These are phyloP conservation scores for Drosophila yakuba DNA, from an alignment of 1,140 invertebrate species.

Conservation along the genomic window DNA sequence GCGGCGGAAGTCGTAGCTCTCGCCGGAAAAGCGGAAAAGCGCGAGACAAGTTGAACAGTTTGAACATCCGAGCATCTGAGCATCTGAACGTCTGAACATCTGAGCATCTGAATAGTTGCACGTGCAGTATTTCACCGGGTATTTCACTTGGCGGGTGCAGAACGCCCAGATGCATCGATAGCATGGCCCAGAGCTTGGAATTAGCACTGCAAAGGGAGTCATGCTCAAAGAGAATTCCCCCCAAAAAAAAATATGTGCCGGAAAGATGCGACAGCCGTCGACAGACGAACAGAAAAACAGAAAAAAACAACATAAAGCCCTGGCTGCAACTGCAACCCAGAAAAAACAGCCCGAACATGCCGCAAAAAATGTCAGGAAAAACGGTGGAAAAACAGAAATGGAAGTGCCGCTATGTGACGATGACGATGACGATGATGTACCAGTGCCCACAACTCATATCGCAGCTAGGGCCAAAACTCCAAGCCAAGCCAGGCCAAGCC, in stretches of 20 bases:
- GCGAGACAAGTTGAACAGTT: slow-evolving; percentile 62
- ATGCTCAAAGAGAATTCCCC: slow-evolving; percentile 25
- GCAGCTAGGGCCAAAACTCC: slow-evolving; percentile 33
- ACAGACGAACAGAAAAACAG: slow-evolving; percentile 33
- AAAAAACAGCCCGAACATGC: slow-evolving; percentile 51
- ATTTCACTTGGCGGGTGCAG: not conserved
- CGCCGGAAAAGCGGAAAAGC: slow-evolving; percentile 69
- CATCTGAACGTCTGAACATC: slow-evolving; percentile 1
- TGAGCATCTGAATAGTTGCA: slow-evolving; percentile 37
- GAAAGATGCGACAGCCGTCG: slow-evolving; percentile 73
- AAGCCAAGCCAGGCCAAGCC: not conserved
- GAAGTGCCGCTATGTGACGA: slow-evolving; percentile 71
- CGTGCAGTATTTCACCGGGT: slow-evolving; percentile 62
- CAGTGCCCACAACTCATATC: slow-evolving; percentile 65
- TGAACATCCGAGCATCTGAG: slow-evolving; percentile 1
- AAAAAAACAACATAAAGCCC: not conserved
- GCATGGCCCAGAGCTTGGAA: slow-evolving; percentile 24
- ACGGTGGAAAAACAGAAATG: slow-evolving; percentile 22
- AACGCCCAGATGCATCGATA: slow-evolving; percentile 61
- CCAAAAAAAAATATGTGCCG: slow-evolving; percentile 36
- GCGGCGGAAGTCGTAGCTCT: slow-evolving; percentile 75
- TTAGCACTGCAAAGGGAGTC: slow-evolving; percentile 33
- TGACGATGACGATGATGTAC: slow-evolving; percentile 56
- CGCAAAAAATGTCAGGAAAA: slow-evolving; percentile 16
- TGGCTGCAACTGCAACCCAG: slow-evolving; percentile 57